Evolutionary conservation across 1,140 invertebrate genomes (phyloP).

Genomic region (Zaprionus africanus): DNA sequence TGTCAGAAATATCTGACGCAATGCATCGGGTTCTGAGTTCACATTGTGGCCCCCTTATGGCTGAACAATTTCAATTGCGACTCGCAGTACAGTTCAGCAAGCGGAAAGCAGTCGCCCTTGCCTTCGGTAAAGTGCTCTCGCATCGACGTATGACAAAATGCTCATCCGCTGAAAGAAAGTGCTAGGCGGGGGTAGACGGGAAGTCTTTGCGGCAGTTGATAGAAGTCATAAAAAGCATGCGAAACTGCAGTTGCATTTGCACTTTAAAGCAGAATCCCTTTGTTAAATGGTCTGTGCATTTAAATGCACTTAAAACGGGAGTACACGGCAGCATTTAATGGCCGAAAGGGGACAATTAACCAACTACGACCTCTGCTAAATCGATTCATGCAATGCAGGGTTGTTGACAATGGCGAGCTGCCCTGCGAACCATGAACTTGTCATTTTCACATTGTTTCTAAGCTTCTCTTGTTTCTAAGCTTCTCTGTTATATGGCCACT

Average conservation of each 20-base stretch:
- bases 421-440: background rate
- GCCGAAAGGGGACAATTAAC: conserved; percentile 27
- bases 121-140: conserved; percentile 10
- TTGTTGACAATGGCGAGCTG: background rate
- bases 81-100: conserved; percentile 17
- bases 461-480: background rate
- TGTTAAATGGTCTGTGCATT: conserved; percentile 62
- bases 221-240: conserved; percentile 51
- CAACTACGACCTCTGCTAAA: conserved; percentile 2
- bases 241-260: conserved; percentile 29
- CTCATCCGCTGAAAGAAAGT: conserved; percentile 17
- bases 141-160: conserved; percentile 25
- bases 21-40: background rate
- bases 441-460: background rate
- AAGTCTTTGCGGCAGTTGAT: conserved; percentile 19
- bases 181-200: background rate
- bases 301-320: conserved; percentile 64
- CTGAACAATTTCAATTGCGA: conserved; percentile 28
- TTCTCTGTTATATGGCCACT: background rate
- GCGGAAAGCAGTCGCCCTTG: conserved; percentile 15
- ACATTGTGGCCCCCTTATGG: conserved; percentile 12
- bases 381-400: background rate
- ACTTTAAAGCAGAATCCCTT: conserved; percentile 57
- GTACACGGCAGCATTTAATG: conserved; percentile 21
- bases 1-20: background rate